Evolutionary conservation across 1,140 invertebrate species (phyloP), one percentile per base, ranked within the genome.

Genomic region (Vanessa tameamea): DNA sequence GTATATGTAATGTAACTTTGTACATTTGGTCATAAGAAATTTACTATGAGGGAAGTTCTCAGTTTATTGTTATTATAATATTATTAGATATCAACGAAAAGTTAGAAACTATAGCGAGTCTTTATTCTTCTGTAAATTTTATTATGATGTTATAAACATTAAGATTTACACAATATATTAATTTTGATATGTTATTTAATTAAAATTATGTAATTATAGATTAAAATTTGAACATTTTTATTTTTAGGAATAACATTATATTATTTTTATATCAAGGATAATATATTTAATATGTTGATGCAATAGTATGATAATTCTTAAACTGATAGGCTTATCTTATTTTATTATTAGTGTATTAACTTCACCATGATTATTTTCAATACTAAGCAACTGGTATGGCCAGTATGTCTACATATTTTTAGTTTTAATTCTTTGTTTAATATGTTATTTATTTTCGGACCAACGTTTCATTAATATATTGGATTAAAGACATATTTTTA

Each of bases 91-190:
- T 15, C 66, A 69, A 53, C 66, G 66, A 69, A 69, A 53, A 69
- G 8, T 67, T 53, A 16, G 37, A 66, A n/a, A 66, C 3, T 12
- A 20, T 65, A 37, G 11, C 50, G 3, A 26, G 20, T 51, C 4
- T 51, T 37, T 69, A 47, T 69, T 61, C 14, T 13, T 66, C 20
- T 69, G 37, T 37, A 16, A 59, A 57, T 69, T 69, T 69, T 69
- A 69, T 69, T n/a, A 47, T 47, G 8, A 55, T 23, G 66, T 69
- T 69, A 69, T 8, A 53, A 53, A 37, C 5, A 20, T 6, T 50
- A 50, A 15, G 48, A 15, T 50, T 31, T 50, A 50, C 48, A 13
- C 13, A 14, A 5, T 5, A 13, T n/a, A 15, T 50, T n/a, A 50
- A 50, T 15, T 50, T 14, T 14, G 48, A 50, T 50, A 15, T 50